Evolutionary conservation across 2,113 vertebrate genomes (phyloP).

Genomic region (Gymnocephalus cernua): DNA sequence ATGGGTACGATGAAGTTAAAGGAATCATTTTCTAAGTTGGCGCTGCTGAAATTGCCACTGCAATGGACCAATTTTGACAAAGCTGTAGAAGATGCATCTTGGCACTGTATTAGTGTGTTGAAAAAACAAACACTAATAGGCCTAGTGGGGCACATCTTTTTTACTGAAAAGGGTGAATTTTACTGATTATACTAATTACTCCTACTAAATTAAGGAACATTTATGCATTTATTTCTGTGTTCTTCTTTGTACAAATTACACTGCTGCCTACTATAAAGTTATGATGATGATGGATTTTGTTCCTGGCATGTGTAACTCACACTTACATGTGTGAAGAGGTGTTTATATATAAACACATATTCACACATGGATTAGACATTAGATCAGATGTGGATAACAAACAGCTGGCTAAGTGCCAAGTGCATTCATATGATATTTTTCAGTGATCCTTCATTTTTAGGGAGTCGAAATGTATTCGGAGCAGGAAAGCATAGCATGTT

Average conservation of each 20-base stretch:
- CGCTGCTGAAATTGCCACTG: not conserved
- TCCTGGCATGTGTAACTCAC: not conserved
- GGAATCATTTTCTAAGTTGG: not conserved
- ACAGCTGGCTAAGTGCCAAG: not conserved
- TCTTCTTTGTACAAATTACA: not conserved
- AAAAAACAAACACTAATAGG: not conserved
- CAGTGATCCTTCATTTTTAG: not conserved
- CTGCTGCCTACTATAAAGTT: not conserved
- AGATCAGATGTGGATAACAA: constrained; percentile 3
- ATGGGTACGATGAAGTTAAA: not conserved
- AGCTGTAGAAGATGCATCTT: constrained; percentile 8
- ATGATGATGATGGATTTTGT: not conserved
- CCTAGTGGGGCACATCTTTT: not conserved
- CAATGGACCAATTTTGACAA: constrained; percentile 5
- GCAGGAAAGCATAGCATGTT: not conserved
- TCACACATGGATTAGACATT: not conserved
- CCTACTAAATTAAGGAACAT: not conserved
- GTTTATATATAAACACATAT: not conserved
- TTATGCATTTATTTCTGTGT: not conserved
- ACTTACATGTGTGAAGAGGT: not conserved
- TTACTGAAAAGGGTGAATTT: not conserved
- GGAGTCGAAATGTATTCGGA: not conserved
- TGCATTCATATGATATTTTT: not conserved
- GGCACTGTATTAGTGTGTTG: not conserved
- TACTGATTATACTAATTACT: not conserved